phyloP scores from a whole-genome alignment of 2,113 vertebrate species.

The Odobenus rosmarus region DNA sequence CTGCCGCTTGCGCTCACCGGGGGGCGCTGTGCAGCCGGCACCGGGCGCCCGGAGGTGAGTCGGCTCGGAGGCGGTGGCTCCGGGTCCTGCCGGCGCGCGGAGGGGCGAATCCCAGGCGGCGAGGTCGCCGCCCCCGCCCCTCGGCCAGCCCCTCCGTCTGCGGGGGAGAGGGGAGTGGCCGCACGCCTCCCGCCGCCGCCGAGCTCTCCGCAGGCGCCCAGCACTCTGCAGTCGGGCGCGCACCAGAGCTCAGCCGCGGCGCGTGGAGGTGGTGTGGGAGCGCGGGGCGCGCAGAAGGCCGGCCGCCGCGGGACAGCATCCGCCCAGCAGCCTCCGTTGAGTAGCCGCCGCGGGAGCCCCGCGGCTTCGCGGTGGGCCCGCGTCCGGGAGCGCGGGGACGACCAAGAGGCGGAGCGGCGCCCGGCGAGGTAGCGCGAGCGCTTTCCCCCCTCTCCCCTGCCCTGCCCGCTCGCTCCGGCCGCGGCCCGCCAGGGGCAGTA shows the following conservation, averaged over 20 bases:
- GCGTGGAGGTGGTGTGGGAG: background rate
- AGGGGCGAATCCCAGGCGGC: constrained; percentile 67
- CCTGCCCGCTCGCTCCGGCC: background rate
- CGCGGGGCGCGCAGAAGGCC: background rate
- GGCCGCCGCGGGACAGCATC: background rate
- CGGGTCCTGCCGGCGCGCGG: background rate
- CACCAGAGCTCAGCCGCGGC: background rate
- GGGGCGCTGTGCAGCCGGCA: constrained; percentile 75
- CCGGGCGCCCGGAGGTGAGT: background rate
- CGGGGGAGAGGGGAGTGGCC: constrained; percentile 66
- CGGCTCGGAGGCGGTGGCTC: constrained; percentile 30
- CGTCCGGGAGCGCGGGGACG: background rate
- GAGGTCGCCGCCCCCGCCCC: constrained; percentile 74
- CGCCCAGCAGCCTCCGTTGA: background rate
- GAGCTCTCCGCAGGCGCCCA: background rate
- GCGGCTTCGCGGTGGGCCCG: background rate
- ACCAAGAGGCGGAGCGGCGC: constrained; percentile 29
- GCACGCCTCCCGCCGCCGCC: constrained; percentile 17
- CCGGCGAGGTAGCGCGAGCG: constrained; percentile 61
- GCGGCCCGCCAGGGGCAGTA: background rate
- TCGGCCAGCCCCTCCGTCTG: constrained; percentile 52
- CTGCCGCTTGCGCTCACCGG: constrained; percentile 53
- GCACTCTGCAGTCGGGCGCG: background rate
- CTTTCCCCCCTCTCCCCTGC: background rate
- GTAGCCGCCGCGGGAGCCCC: background rate